These are phyloP conservation scores for Drosophila repletoides DNA, from an alignment of 1,140 invertebrate genomes.

Conservation along the genomic window DNA sequence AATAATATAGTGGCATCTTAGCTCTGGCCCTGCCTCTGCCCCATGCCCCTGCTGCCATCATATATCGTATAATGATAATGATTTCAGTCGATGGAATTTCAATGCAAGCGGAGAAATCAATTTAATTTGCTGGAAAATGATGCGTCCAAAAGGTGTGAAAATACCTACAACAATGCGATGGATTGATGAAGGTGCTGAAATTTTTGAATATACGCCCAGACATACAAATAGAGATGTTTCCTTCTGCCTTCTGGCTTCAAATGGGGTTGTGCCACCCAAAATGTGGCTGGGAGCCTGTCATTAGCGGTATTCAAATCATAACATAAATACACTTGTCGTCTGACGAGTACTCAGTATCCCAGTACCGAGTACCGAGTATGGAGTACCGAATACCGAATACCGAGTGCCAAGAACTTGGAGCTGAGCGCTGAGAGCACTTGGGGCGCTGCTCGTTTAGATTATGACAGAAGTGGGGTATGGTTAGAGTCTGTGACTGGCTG, in stretches of 20 bases:
- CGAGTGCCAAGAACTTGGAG: constrained; percentile 5
- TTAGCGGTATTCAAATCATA: constrained; percentile 82
- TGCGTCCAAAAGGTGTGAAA: constrained; percentile 65
- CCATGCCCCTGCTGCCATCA: too few relatives aligned
- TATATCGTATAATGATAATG: constrained; percentile 33
- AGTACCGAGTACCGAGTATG: background rate
- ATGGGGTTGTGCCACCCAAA: constrained; percentile 45
- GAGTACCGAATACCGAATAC: constrained; percentile 25
- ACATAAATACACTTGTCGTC: constrained; percentile 82
- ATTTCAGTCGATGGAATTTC: constrained; percentile 29
- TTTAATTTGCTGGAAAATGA: constrained; percentile 41
- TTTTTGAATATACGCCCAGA: background rate
- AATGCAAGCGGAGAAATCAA: constrained; percentile 41
- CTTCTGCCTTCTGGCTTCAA: background rate
- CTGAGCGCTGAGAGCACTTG: constrained; percentile 18
- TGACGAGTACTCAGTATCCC: constrained; percentile 53
- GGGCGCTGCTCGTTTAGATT: constrained; percentile 40
- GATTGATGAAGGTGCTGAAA: constrained; percentile 59
- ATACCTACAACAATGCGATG: constrained; percentile 64
- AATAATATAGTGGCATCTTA: constrained; percentile 37
- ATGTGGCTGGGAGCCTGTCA: constrained; percentile 57
- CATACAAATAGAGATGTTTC: background rate
- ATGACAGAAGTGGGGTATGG: constrained; percentile 48
- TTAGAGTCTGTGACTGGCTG: constrained; percentile 1
- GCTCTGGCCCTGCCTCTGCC: too few relatives aligned